Evolutionary conservation across 2,888 invertebrate genomes (phyloP).

Genomic region (Augiades crinisus): DNA sequence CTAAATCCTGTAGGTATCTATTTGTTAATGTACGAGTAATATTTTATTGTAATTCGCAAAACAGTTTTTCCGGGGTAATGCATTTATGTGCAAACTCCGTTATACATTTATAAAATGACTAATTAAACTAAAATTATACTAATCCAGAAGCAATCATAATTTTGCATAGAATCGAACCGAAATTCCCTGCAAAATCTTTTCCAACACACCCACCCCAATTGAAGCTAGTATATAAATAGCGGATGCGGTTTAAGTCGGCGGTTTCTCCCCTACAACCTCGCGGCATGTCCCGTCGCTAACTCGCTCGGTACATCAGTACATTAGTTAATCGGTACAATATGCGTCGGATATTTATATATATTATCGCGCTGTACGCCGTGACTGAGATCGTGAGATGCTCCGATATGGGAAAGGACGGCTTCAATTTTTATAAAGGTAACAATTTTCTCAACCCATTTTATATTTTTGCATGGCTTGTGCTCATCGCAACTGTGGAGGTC

Average conservation of each 20-base stretch:
- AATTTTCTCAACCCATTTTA: too few species aligned
- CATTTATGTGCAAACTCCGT: too few species aligned
- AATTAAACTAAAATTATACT: too few species aligned
- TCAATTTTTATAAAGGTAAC: slow-evolving; percentile 75
- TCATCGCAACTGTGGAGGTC: too few species aligned
- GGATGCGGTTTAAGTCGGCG: slow-evolving; percentile 28
- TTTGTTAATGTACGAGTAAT: too few species aligned
- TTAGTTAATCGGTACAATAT: slow-evolving; percentile 44
- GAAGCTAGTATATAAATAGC: slow-evolving; percentile 52
- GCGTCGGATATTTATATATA: slow-evolving; percentile 62
- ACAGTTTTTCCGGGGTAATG: too few species aligned
- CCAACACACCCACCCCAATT: slow-evolving; percentile 26
- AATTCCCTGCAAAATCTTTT: background rate
- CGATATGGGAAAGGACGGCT: slow-evolving; percentile 63
- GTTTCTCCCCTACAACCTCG: background rate
- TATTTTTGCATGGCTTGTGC: too few species aligned
- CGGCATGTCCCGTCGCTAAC: slow-evolving; percentile 1
- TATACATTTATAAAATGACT: too few species aligned
- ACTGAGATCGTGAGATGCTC: slow-evolving; percentile 46
- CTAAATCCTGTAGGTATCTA: too few species aligned
- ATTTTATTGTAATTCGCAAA: too few species aligned
- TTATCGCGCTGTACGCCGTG: slow-evolving; percentile 53
- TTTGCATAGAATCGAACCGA: slow-evolving; percentile 36
- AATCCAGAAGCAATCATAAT: too few species aligned
- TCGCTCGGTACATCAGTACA: background rate